Conservation (phyloP, 2,888 invertebrate species). For the Andrena camellia region DNA sequence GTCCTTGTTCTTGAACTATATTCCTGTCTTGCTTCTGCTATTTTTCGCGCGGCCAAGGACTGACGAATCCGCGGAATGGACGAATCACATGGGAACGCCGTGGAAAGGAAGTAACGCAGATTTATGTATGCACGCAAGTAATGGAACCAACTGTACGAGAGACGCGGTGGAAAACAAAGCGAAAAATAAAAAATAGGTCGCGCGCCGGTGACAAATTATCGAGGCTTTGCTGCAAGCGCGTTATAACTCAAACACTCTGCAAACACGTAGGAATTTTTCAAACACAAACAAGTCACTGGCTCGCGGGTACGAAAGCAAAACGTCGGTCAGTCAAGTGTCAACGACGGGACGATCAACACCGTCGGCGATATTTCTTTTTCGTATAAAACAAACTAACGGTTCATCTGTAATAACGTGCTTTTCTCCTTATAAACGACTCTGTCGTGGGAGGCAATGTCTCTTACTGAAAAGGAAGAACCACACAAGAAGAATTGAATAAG, state of each 20-base stretch:
- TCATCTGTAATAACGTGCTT: neutral
- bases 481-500: neutral
- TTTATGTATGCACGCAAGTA: conserved; percentile 39
- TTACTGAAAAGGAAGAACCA: neutral
- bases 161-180: conserved; percentile 9
- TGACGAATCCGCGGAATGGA: conserved; percentile 21
- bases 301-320: conserved; percentile 20
- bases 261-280: conserved; percentile 42
- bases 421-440: neutral
- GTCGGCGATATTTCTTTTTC: conserved; percentile 4
- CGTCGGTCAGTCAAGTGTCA: conserved; percentile 20
- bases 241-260: conserved; percentile 34
- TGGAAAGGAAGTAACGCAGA: conserved; percentile 26
- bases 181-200: conserved; percentile 30
- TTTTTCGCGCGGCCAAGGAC: neutral
- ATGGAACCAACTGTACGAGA: conserved; percentile 11
- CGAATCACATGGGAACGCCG: conserved; percentile 33
- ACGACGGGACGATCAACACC: conserved; percentile 21
- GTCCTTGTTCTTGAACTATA: neutral
- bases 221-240: conserved; percentile 26
- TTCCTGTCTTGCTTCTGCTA: neutral
- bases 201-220: conserved; percentile 40
- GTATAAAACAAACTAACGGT: neutral
- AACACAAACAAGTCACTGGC: conserved; percentile 32
- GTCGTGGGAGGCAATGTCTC: neutral